phyloP scores from a whole-genome alignment of 1,140 invertebrate species.

The Rhyzopertha dominica region DNA sequence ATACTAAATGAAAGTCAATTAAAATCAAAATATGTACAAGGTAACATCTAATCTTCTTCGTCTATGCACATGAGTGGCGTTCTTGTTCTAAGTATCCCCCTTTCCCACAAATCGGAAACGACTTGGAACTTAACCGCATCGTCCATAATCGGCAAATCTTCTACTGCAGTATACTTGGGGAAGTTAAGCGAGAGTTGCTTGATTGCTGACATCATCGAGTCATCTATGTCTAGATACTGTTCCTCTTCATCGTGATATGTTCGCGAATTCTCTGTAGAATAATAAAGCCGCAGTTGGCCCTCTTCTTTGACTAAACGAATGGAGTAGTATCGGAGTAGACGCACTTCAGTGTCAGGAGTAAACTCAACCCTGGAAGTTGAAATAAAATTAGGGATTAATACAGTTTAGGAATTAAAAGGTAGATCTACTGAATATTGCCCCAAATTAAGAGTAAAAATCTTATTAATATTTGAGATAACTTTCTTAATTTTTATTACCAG shows the following conservation, averaged over 20 bases:
- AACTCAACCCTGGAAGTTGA: constrained; percentile 36
- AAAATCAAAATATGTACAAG: too few species aligned
- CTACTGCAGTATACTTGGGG: constrained; percentile 69
- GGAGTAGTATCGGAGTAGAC: constrained; percentile 37
- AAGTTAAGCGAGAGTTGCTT: constrained; percentile 67
- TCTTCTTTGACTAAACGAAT: constrained; percentile 66
- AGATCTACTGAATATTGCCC: constrained; percentile 10
- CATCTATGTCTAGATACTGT: constrained; percentile 70
- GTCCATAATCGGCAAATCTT: constrained; percentile 62
- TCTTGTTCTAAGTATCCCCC: constrained; percentile 60
- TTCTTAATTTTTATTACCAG: constrained; percentile 7
- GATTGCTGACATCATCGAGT: constrained; percentile 60
- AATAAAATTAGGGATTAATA: constrained; percentile 9
- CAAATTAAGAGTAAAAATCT: neutral
- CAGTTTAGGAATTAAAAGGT: too few species aligned
- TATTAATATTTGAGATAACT: neutral
- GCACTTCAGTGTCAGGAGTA: constrained; percentile 29
- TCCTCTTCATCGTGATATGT: constrained; percentile 77
- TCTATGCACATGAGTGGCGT: constrained; percentile 38
- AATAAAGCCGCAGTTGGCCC: constrained; percentile 64
- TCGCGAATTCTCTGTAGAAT: constrained; percentile 75
- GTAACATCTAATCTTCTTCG: too few species aligned
- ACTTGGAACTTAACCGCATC: constrained; percentile 58
- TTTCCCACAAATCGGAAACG: constrained; percentile 65
- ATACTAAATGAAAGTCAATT: too few species aligned